phyloP scores from a whole-genome alignment of 64 coral and sea anemone genomes.

The Montipora sp. region DNA sequence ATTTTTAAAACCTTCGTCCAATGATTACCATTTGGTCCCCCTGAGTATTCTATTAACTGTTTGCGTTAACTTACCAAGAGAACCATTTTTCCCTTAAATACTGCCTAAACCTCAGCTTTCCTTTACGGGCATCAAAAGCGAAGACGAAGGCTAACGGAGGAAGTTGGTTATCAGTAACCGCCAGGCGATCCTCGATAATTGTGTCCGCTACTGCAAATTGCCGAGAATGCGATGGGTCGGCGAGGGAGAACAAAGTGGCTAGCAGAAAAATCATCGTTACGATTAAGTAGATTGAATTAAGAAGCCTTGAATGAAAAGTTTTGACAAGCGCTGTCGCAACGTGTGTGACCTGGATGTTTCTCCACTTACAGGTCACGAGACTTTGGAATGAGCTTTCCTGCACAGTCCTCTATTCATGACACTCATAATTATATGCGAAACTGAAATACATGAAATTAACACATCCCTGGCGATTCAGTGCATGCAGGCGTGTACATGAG shows the following conservation, averaged over 20 bases:
- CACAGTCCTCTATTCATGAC: too few relatives aligned
- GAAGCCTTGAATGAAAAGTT: neutral
- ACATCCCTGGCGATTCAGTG: too few relatives aligned
- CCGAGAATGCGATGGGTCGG: neutral
- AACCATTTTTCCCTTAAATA: conserved; percentile 51
- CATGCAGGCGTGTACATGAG: too few relatives aligned
- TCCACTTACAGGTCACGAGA: neutral
- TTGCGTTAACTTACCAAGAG: conserved; percentile 55
- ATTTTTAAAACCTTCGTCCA: too few relatives aligned
- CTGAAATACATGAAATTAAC: too few relatives aligned
- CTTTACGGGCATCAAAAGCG: conserved; percentile 64
- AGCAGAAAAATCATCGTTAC: neutral
- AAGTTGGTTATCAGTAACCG: conserved; percentile 61
- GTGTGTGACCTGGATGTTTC: neutral
- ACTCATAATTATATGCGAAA: too few relatives aligned
- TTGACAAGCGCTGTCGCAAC: neutral
- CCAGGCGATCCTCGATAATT: conserved; percentile 64
- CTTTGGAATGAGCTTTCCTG: neutral
- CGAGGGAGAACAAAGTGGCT: neutral
- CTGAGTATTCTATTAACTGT: too few relatives aligned
- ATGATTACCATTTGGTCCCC: too few relatives aligned
- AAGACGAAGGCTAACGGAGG: conserved; percentile 55
- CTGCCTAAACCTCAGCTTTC: conserved; percentile 71
- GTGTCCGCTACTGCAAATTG: neutral
- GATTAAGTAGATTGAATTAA: neutral